Base-by-base conservation (phyloP, 2,113 vertebrate species). In the Camelus bactrianus region DNA sequence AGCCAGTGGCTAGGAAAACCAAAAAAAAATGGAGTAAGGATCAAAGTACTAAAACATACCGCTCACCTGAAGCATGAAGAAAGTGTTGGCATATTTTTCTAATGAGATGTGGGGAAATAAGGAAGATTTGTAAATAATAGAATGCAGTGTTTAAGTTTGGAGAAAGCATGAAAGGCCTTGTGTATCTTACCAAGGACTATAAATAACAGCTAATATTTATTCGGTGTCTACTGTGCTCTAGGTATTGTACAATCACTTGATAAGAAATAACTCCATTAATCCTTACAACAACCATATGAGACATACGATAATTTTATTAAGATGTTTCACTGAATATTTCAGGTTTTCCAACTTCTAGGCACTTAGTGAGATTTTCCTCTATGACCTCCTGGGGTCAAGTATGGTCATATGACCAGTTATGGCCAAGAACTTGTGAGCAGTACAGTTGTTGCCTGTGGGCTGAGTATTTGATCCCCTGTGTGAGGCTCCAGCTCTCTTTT, bases 251-350 rank as follows among this genome's bases (percentile, higher is more conserved):
- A 79, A 89, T 5, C 13, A 80, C 5, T 20, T 83, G n/a, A 64
- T 82, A 92, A 88, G 35, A 89, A 92, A 92, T 81, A 88, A 91
- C 4, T 12, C 11, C 32, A n/a, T 52, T 92, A 95, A 58, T 95
- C 35, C 19, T 69, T 77, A 81, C 5, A 82, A 35, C 0, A 69
- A 50, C 50, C 11, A 52, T 12, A 7, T 38, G 56, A 90, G 22
- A 26, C 70, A 81, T 88, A 15, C 32, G 11, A 20, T 42, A 80
- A 30, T 69, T 19, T 69, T 19, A 80, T 70, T 38, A 65, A 8
- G 42, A 65, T 80, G 20, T 14, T 22, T 94, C 19, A 38, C 9
- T 64, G 50, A 67, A 5, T 58, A 75, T 79, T 67, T 69, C 19
- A 83, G 50, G 42, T 79, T 6, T 24, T 42, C 24, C n/a, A 83